Evolutionary conservation across 2,797 vertebrate genomes (phyloP).

Genomic region (Synaphobranchus kaupii): DNA sequence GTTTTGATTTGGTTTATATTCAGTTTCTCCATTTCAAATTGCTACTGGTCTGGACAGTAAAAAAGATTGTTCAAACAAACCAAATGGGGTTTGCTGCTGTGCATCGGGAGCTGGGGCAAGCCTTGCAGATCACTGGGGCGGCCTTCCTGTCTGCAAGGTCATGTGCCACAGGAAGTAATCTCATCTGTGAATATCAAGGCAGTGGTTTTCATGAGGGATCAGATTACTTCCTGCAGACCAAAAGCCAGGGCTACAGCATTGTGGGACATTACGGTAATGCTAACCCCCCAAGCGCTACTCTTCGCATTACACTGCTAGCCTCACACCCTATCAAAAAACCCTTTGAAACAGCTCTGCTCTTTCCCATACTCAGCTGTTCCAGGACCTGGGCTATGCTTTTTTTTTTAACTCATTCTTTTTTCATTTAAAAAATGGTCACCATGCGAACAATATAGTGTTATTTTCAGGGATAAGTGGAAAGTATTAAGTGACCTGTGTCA

Average conservation of each 20-base stretch:
- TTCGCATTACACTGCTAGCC: neutral
- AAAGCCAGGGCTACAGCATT: neutral
- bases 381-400: neutral
- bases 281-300: neutral
- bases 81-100: neutral
- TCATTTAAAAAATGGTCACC: conserved; percentile 5
- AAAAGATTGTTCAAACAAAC: neutral
- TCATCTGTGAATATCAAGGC: neutral
- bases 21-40: neutral
- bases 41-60: neutral
- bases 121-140: neutral
- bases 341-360: conserved; percentile 11
- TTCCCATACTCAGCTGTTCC: conserved; percentile 23
- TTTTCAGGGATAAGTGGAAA: neutral
- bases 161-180: neutral
- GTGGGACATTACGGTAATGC: neutral
- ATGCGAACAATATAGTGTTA: neutral
- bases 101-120: neutral
- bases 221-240: conserved; percentile 11
- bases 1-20: neutral
- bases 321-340: neutral
- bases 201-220: conserved; percentile 18
- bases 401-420: neutral
- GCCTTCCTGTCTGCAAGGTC: neutral
- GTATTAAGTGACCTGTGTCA: neutral